Evolutionary conservation across 2,797 vertebrate species (phyloP), one percentile per base, ranked within the genome.

Genomic region (Chloroceryle inda): DNA sequence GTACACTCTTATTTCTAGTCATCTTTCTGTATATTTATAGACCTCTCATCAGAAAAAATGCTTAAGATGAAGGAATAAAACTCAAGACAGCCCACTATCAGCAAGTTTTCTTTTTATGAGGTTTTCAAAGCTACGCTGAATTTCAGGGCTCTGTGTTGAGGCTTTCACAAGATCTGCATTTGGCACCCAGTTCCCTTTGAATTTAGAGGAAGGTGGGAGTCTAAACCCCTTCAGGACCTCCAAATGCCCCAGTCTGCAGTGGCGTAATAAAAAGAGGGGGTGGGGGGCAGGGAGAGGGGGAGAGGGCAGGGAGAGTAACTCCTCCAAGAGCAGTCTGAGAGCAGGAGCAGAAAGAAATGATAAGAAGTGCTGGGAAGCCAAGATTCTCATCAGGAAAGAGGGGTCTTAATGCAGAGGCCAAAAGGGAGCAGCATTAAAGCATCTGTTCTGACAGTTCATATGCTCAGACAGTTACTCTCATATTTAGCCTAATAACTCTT

Each of bases 1-100:
- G 83, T 84, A 88, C 38, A 89, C 47, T 91, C 58, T 84, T 58
- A 73, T 53, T 94, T 94, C 89, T 63, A 79, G 58, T 68, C 37
- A 89, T 78, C 53, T 22, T 27, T 67, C 50, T 80, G 63, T n/a
- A 37, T 77, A 78, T 88, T 88, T 92, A 89, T 49, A 86, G 79
- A 88, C 62, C 40, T 37, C 18, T 42, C 63, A 52, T 13, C 68
- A 88, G 82, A 86, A 95, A 82, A 82, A 92, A 84, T 50, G n/a
- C 77, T 50, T 64, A 62, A 81, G 73, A 84, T 78, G 74, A 75
- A 89, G 82, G 59, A 81, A 69, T 56, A 84, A 79, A 86, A 62
- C 21, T 86, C 63, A 75, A 76, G 82, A 61, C 42, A 86, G 73
- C 23, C 13, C 63, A 68, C 66, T 95, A 85, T 84, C 73, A 94